These are phyloP conservation scores for Ophioninae sp. DNA, from an alignment of 2,888 invertebrate species.

Conservation along the genomic window DNA sequence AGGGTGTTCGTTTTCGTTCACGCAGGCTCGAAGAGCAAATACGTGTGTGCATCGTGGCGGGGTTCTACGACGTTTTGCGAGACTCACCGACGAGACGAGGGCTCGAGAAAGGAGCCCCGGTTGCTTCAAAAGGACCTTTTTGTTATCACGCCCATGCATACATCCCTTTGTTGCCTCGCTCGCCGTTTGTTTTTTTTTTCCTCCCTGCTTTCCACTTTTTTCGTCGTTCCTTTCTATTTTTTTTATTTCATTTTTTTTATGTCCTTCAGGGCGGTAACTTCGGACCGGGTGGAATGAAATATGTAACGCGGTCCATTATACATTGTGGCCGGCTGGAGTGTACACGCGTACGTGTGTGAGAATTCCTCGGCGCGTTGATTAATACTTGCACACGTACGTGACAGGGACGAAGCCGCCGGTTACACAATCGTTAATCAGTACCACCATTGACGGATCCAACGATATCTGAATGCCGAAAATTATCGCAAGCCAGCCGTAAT, in stretches of 20 bases:
- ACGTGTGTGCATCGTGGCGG: background rate
- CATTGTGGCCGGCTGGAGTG: background rate
- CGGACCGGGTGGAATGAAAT: background rate
- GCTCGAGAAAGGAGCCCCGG: background rate
- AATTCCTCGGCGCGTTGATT: background rate
- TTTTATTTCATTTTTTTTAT: background rate
- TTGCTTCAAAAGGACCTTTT: constrained; percentile 37
- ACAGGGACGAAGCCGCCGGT: constrained; percentile 50
- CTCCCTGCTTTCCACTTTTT: background rate
- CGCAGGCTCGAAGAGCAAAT: background rate
- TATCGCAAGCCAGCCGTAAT: constrained; percentile 74
- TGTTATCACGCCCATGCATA: constrained; percentile 21
- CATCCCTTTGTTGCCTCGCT: constrained; percentile 13
- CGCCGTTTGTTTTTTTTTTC: constrained; percentile 10
- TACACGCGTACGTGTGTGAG: background rate
- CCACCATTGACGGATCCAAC: constrained; percentile 74
- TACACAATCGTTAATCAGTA: constrained; percentile 75
- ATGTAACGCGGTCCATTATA: background rate
- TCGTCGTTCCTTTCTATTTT: background rate
- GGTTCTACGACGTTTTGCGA: constrained; percentile 15
- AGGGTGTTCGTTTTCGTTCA: background rate
- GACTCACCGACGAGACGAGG: background rate
- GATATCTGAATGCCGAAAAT: constrained; percentile 75
- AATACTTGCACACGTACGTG: constrained; percentile 30
- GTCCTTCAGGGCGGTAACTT: background rate